Percentiles rank a stretch among this genome's conserved stretches.
phyloP scores from a whole-genome alignment of 2,797 vertebrate species.

The Rhadinocentrus ornatus region DNA sequence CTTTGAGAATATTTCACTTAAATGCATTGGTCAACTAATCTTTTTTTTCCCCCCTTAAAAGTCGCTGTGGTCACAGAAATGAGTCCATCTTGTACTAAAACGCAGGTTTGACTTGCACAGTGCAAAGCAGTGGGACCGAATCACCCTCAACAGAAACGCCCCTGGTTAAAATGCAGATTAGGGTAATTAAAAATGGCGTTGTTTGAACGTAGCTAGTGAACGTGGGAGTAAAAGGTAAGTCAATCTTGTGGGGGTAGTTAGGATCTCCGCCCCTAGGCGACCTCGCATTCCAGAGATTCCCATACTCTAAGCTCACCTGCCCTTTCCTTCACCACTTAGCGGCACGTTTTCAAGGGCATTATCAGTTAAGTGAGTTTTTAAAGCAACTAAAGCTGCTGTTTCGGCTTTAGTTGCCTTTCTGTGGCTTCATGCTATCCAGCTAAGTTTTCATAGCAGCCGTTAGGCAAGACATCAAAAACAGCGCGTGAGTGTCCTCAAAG shows the following conservation, averaged over 20 bases:
- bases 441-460: constrained; percentile 59
- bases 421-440: neutral
- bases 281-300: constrained; percentile 88
- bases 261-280: constrained; percentile 71
- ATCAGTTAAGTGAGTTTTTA: neutral
- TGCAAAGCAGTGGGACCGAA: neutral
- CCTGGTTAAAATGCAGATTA: constrained; percentile 53
- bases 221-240: constrained; percentile 61
- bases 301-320: constrained; percentile 86
- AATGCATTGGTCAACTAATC: constrained; percentile 13
- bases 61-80: constrained; percentile 16
- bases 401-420: neutral
- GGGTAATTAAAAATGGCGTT: constrained; percentile 70
- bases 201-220: constrained; percentile 30
- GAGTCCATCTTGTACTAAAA: constrained; percentile 11
- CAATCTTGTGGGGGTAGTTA: constrained; percentile 51
- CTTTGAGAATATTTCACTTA: neutral
- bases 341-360: constrained; percentile 44
- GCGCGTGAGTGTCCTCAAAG: constrained; percentile 58
- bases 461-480: constrained; percentile 19
- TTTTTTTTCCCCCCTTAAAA: neutral
- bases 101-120: constrained; percentile 1
- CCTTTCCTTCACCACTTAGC: constrained; percentile 46
- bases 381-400: constrained; percentile 17
- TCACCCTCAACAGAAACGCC: constrained; percentile 25